phyloP scores from a whole-genome alignment of 2,113 vertebrate species.

The Pedetes capensis region DNA sequence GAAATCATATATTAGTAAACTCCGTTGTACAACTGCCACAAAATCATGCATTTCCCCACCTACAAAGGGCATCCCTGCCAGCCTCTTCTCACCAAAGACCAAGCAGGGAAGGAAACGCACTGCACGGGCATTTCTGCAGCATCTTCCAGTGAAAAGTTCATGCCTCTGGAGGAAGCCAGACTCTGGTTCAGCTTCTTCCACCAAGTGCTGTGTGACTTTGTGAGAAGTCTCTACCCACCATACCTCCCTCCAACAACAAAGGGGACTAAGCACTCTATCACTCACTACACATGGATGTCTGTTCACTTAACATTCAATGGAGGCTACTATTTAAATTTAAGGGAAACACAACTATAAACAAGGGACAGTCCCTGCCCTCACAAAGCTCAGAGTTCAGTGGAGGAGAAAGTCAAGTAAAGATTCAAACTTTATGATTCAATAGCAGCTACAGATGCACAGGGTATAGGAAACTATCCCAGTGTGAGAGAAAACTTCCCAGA shows the following conservation, averaged over 20 bases:
- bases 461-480: not conserved
- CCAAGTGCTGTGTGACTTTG: not conserved
- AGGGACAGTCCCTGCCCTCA: not conserved
- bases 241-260: not conserved
- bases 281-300: not conserved
- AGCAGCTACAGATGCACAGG: not conserved
- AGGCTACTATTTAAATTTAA: not conserved
- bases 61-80: not conserved
- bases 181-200: not conserved
- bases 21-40: not conserved
- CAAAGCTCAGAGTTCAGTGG: not conserved
- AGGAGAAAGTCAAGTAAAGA: conserved; percentile 13
- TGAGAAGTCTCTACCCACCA: not conserved
- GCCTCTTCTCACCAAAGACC: not conserved
- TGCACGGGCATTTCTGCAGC: not conserved
- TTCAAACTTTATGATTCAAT: not conserved
- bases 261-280: not conserved
- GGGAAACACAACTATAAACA: not conserved
- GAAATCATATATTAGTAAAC: conserved; percentile 33
- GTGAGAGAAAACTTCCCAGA: not conserved
- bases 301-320: not conserved
- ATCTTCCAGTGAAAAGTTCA: not conserved
- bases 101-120: not conserved
- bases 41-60: not conserved
- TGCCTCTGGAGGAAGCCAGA: not conserved